Evolutionary conservation across 2,797 vertebrate genomes (phyloP).

Genomic region (Hydrocynus forskahlii): DNA sequence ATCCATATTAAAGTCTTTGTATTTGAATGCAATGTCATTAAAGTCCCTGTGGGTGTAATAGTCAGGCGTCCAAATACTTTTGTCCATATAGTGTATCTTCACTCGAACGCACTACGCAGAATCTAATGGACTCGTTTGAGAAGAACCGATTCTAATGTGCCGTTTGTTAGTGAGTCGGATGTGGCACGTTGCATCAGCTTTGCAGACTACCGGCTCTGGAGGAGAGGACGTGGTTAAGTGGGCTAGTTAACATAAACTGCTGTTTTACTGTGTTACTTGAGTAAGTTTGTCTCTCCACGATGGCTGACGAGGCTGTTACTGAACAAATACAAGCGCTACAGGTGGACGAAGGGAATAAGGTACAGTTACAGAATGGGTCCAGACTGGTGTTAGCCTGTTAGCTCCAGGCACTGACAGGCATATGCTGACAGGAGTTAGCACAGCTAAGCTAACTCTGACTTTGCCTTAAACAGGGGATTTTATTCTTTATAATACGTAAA

Average conservation of each 20-base stretch:
- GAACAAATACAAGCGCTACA: slow-evolving; percentile 75
- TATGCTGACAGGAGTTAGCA: slow-evolving; percentile 12
- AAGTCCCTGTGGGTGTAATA: no score
- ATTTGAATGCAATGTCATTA: no score
- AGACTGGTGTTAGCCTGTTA: slow-evolving; percentile 20
- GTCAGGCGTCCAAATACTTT: no score
- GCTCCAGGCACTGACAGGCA: slow-evolving; percentile 9
- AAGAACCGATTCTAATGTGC: background rate
- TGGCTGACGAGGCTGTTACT: slow-evolving; percentile 71
- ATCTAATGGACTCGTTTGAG: background rate
- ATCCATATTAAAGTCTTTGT: no score
- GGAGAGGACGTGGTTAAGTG: background rate
- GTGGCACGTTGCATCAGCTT: slow-evolving; percentile 56
- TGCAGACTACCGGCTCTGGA: slow-evolving; percentile 36
- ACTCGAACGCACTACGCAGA: background rate
- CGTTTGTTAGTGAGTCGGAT: background rate
- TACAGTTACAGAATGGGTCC: slow-evolving; percentile 41
- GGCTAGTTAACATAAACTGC: background rate
- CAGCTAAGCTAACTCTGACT: background rate
- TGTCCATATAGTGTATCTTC: no score
- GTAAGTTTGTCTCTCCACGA: slow-evolving; percentile 40
- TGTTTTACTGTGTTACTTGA: background rate
- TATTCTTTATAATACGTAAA: background rate
- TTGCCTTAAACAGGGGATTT: no score
- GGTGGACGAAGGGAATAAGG: slow-evolving; percentile 72